These are phyloP conservation scores for Ormyrus rosae DNA, from an alignment of 2,888 invertebrate genomes.

Conservation along the genomic window DNA sequence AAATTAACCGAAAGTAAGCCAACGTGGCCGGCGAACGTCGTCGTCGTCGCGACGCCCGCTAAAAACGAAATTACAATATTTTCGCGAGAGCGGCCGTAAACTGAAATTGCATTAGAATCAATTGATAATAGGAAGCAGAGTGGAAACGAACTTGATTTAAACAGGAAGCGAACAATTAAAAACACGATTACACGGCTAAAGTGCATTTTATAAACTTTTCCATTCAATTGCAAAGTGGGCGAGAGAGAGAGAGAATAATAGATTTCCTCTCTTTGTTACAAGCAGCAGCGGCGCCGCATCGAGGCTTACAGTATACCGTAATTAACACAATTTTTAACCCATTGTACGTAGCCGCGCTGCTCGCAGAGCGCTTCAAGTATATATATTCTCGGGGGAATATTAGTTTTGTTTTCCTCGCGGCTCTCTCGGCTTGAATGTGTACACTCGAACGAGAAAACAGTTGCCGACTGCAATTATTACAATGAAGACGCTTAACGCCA, in stretches of 20 bases:
- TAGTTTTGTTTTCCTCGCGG: too few relatives aligned
- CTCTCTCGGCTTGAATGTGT: too few relatives aligned
- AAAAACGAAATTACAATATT: neutral
- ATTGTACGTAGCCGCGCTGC: neutral
- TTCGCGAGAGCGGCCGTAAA: neutral
- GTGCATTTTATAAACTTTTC: neutral
- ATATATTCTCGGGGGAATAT: too few relatives aligned
- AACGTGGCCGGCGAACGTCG: neutral
- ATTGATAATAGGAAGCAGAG: neutral
- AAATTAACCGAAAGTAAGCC: neutral
- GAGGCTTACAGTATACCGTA: neutral
- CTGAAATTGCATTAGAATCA: neutral
- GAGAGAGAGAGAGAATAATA: conserved; percentile 1
- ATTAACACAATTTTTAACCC: conserved; percentile 2
- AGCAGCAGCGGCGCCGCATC: neutral
- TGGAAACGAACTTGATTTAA: neutral
- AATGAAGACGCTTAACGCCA: too few relatives aligned
- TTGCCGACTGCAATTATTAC: too few relatives aligned
- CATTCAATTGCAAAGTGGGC: neutral
- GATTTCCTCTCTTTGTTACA: conserved; percentile 14
- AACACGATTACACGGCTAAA: neutral
- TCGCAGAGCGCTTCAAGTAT: too few relatives aligned
- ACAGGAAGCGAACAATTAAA: neutral
- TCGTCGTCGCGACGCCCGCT: neutral
- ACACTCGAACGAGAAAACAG: too few relatives aligned